Evolutionary conservation across 1,140 invertebrate genomes (phyloP).

Genomic region (Lithobius niger): DNA sequence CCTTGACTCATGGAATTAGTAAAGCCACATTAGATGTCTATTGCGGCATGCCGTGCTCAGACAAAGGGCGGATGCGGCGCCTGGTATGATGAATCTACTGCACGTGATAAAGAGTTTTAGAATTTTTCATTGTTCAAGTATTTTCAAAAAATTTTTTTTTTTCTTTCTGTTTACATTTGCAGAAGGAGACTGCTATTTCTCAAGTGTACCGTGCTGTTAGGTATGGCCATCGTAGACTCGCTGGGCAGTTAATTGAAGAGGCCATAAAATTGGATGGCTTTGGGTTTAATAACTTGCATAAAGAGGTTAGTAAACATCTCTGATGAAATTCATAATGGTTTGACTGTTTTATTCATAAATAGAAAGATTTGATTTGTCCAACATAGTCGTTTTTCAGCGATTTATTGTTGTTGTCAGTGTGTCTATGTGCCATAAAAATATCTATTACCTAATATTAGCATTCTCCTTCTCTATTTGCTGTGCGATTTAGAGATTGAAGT

Average conservation of each 20-base stretch:
- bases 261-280: slow-evolving; percentile 25
- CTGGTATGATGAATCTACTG: slow-evolving; percentile 21
- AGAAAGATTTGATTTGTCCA: no score
- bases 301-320: slow-evolving; percentile 26
- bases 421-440: no score
- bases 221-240: slow-evolving; percentile 32
- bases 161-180: not conserved
- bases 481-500: no score
- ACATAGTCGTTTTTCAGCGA: no score
- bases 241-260: slow-evolving; percentile 29
- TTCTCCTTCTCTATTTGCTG: no score
- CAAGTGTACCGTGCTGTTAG: slow-evolving; percentile 26
- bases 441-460: no score
- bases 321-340: no score
- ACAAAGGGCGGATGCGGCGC: slow-evolving; percentile 14
- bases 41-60: slow-evolving; percentile 10
- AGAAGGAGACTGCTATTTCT: slow-evolving; percentile 12
- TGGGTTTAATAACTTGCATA: slow-evolving; percentile 33
- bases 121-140: not conserved
- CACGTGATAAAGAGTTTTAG: slow-evolving; percentile 8
- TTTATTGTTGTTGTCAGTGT: no score
- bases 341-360: no score
- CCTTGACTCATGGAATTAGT: slow-evolving; percentile 17
- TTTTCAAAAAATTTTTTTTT: not conserved
- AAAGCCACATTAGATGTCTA: slow-evolving; percentile 19